Base-by-base conservation (phyloP, 2,888 invertebrate species). In the Pyrochroa serraticornis region DNA sequence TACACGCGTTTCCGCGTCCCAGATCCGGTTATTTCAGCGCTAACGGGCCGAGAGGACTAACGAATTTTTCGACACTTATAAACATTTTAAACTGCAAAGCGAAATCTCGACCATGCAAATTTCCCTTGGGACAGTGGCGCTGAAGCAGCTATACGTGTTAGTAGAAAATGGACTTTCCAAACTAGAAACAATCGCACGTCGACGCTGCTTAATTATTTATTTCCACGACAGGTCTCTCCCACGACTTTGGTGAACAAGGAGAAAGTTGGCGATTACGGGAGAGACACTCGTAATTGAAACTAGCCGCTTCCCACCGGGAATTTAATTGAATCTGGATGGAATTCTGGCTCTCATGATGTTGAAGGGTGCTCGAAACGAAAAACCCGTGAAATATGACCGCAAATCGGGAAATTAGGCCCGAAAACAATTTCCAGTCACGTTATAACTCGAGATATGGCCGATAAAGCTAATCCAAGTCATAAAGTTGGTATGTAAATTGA, bases 101-200 rank as follows among this genome's bases (percentile, higher is more conserved):
- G 50, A 63, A 67, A 67, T 66, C 67, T 66, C 61, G 56, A 63
- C 65, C 65, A 66, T 62, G 58, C 59, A 64, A 63, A 67, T 67
- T 67, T 67, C 67, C 67, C 67, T 32, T 13, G 65, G 64, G 67
- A 49, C 58, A 37, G 62, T 60, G 56, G 63, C 60, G 60, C 55
- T 50, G 52, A 58, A 39, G 48, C 51, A 55, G 52, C 61, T 64
- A 58, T 57, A 64, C 63, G 62, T 63, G 65, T 62, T 62, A 64
- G 65, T 55, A 54, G 65, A 66, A 64, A 67, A 67, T 66, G 67
- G 65, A 67, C 64, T 67, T 63, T 60, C 47, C 63, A 64, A 67
- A 67, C 63, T 66, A 66, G 62, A 64, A 65, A 67, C 67, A 64
- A 65, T 67, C 63, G 58, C 55, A 61, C 48, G 47, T 54, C 59